Base-by-base conservation (phyloP, 2,888 invertebrate species). In the Malthinus seriepunctatus region DNA sequence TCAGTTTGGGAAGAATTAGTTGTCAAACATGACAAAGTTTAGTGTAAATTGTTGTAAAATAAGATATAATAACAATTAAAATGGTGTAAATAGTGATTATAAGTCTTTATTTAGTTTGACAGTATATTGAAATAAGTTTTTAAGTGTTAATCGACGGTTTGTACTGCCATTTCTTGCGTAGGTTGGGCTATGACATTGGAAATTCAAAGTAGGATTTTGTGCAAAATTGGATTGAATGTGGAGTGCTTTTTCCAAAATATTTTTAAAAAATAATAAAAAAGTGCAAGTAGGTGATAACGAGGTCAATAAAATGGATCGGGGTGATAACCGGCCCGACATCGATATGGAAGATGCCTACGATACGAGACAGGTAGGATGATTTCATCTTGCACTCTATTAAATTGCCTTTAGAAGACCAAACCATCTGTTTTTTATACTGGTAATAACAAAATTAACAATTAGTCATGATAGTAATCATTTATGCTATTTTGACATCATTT, bases 321-420 rank as follows among this genome's bases (percentile, higher is more conserved):
- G 71, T 60, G 73, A 75, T 77, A 78, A 80, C 78, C 79, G 81
- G 76, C 78, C 79, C 78, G 86, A 85, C 79, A 83, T 84, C 84
- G 85, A 86, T 80, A 79, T 82, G 73, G 79, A 80, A 70, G 86
- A 86, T 77, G 81, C 81, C 73, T 82, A 84, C 80, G 84, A 84
- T 74, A 84, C 85, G 67, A 84, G 84, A 83, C 86, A 86, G 85
- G 86, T 86, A 83, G 82, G 73, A 62, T 59, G 56, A 59, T 56
- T 62, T 62, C 62, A 59, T 59, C 48, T 33, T 50, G 14, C 15
- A 14, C 33, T 39, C 46, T 44, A 51, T 14, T 46, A 46, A 45
- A 45, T 59, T 50, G 11, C 37, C 49, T 33, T 15, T 32, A 42
- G 15, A 32, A 37, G 8, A 23, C 33, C n/a, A 44, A 32, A 38